phyloP scores from a whole-genome alignment of 2,888 invertebrate genomes.

The Tetanocera ferruginea region DNA sequence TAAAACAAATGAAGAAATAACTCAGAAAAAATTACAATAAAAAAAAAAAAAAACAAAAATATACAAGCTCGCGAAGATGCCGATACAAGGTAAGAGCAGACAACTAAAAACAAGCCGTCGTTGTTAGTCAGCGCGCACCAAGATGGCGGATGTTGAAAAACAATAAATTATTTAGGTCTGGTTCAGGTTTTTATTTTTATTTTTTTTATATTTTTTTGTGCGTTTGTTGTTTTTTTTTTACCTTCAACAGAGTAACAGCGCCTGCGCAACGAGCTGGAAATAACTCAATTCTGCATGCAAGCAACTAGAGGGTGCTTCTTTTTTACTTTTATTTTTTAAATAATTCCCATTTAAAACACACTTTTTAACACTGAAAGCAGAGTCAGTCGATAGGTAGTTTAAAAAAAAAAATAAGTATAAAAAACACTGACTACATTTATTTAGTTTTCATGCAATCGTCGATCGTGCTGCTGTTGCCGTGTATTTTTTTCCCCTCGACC shows the following conservation, averaged over 20 bases:
- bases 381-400: too few relatives aligned
- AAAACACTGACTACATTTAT: neutral
- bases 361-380: neutral
- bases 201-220: neutral
- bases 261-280: conserved; percentile 28
- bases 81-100: neutral
- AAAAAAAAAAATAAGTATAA: neutral
- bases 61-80: neutral
- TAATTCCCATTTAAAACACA: conserved; percentile 12
- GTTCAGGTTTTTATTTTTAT: neutral
- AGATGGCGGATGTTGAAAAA: conserved; percentile 31
- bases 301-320: neutral
- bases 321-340: neutral
- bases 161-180: conserved; percentile 22
- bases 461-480: neutral
- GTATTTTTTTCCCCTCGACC: neutral
- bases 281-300: conserved; percentile 32
- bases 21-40: conserved; percentile 54
- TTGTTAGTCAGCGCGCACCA: neutral
- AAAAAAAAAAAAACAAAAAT: neutral
- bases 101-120: neutral
- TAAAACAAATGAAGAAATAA: conserved; percentile 60
- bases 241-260: neutral
- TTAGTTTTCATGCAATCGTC: neutral
- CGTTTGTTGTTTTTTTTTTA: neutral